Evolutionary conservation across 2,113 vertebrate genomes (phyloP), one percentile per base, ranked within the genome.

Genomic region (Canis aureus): DNA sequence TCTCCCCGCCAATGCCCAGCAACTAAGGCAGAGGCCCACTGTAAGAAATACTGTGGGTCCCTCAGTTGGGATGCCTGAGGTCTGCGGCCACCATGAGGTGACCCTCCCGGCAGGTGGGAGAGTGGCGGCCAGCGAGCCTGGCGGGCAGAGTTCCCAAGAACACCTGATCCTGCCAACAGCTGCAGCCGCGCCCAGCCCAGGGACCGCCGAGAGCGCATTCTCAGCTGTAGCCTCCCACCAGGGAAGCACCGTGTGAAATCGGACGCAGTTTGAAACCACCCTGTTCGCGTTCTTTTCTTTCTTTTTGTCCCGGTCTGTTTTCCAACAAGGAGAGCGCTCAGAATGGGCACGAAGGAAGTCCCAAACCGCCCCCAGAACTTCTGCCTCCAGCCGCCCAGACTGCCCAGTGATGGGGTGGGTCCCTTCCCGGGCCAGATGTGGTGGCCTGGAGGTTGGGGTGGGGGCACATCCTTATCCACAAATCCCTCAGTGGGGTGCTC

Each of bases 41-140:
- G 0, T 25, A 20, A 43, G 60, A 59, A 35, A 43, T 4, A 2
- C 53, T 0, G 1, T 0, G 0, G 23, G 22, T 59, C 5, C 0
- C 17, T 16, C 25, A 6, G 29, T 11, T 25, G n/a, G 2, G 8
- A 5, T 0, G 20, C 59, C 67, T 4, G 0, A 13, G 85, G 59
- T 8, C 62, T 1, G 1, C 1, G 32, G 64, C 55, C 59, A 9
- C 38, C 10, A 20, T 0, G 43, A 3, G 53, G 76, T 6, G 29
- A 3, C n/a, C 13, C n/a, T 12, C 53, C 0, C 0, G 74, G 80
- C 43, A 25, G 38, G 32, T 32, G 27, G 89, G 35, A 43, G n/a
- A 23, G 66, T 8, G 2, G 74, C 0, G 10, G 59, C 1, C 22
- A 7, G 43, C 49, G 5, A 11, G 76, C 27, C 16, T 4, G 8